Conservation (phyloP, 1,140 invertebrate species). For the Trinorchestia longiramus region DNA sequence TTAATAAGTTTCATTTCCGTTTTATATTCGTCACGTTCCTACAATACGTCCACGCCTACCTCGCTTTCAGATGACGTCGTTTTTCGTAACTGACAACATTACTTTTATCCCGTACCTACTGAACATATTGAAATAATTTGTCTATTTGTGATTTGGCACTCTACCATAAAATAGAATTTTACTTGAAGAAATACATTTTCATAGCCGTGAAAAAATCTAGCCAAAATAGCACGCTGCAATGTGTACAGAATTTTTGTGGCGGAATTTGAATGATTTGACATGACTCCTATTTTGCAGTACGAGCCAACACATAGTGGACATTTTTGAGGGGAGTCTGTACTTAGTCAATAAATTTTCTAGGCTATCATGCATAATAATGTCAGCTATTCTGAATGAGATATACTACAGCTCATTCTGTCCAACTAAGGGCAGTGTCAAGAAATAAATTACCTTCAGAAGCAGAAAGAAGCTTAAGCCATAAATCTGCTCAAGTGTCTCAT, state of each 20-base stretch:
- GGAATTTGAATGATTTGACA: too few relatives aligned
- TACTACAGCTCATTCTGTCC: background rate
- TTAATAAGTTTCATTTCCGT: too few relatives aligned
- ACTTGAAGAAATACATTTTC: too few relatives aligned
- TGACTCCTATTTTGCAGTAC: too few relatives aligned
- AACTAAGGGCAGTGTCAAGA: background rate
- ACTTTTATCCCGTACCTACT: background rate
- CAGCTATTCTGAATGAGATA: background rate
- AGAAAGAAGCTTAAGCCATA: background rate
- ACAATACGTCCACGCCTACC: background rate
- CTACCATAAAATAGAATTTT: background rate
- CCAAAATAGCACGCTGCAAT: too few relatives aligned
- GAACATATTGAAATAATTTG: background rate
- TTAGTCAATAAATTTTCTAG: background rate
- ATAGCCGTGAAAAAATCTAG: too few relatives aligned
- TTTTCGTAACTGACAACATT: background rate
- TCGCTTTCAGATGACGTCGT: background rate
- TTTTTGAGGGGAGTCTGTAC: background rate
- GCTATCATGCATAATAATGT: background rate
- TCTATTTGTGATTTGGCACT: background rate
- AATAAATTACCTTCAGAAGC: background rate
- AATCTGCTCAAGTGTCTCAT: background rate
- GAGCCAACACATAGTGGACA: too few relatives aligned
- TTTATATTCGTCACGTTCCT: too few relatives aligned
- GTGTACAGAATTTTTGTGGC: too few relatives aligned